Percentiles rank a stretch among this genome's conserved stretches.
These are phyloP conservation scores for Chrysina gloriosa DNA, from an alignment of 2,888 invertebrate genomes.

Conservation along the genomic window DNA sequence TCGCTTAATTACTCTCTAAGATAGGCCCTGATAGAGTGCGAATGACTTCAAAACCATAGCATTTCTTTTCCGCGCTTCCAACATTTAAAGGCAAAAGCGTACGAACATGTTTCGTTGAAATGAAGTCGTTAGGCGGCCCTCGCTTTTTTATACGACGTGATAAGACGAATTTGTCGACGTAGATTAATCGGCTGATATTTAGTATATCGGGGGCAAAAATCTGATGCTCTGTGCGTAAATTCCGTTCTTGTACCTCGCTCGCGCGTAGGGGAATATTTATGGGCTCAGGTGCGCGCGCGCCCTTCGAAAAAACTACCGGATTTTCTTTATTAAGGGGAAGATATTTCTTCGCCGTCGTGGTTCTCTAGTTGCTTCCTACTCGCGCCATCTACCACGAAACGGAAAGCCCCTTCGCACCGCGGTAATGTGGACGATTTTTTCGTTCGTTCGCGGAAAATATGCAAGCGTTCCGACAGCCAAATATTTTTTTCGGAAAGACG, in stretches of 20 bases:
- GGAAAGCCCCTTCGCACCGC: background rate
- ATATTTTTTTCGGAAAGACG: conserved; percentile 4
- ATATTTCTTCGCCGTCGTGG: conserved; percentile 28
- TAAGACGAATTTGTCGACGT: conserved; percentile 35
- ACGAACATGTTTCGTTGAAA: conserved; percentile 7
- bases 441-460: conserved; percentile 4
- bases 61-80: background rate
- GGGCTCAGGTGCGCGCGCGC: conserved; percentile 23
- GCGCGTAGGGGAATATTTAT: conserved; percentile 8
- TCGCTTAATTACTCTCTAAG: too few species aligned
- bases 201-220: conserved; percentile 21
- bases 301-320: conserved; percentile 27
- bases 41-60: background rate
- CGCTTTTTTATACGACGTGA: conserved; percentile 15
- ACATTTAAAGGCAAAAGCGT: background rate
- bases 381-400: conserved; percentile 5
- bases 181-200: conserved; percentile 36
- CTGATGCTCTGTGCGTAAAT: conserved; percentile 36
- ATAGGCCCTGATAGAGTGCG: too few species aligned
- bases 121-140: conserved; percentile 14
- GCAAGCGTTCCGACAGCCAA: background rate
- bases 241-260: background rate
- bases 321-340: conserved; percentile 31
- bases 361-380: background rate
- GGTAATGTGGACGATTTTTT: conserved; percentile 24